Evolutionary conservation across 2,113 vertebrate species (phyloP), one percentile per base, ranked within the genome.

Genomic region (Ctenomys sociabilis): DNA sequence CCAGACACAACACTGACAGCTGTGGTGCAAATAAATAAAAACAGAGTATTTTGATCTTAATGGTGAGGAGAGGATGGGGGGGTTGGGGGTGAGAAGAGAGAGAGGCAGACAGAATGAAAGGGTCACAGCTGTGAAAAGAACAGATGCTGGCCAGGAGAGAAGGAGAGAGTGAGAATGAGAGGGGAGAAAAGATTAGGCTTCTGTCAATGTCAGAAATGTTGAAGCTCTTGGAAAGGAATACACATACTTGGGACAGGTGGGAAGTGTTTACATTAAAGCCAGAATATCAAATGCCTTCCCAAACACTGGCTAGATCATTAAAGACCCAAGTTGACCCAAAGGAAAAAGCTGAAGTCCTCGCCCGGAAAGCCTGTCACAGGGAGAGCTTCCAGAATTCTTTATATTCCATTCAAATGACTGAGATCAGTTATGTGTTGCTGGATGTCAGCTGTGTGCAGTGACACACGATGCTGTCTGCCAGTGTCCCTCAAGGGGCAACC

Each of bases 1-100:
- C 99, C 99, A 99, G 99, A 99, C 99, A 99, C 99, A 99, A 99
- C 99, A 99, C 98, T 98, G 99, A 99, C 99, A 99, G 99, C 99
- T 99, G 99, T 97, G 97, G 97, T 87, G 98, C 97, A 98, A 98
- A 99, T 99, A 99, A 99, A 99, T 99, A 99, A 99, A 99, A 99
- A 99, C 99, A 98, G 98, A 98, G 98, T 98, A 99, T 99, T 98
- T 98, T 98, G 98, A 98, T 98, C 98, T 96, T 95, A 95, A 96
- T 96, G n/a, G 73, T 85, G 97, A 96, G 95, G 96, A 73, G 94
- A 85, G 97, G 54, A 87, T 95, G 45, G 97, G 80, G 96, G 85
- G 43, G 88, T 61, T 91, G 97, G 78, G 97, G 84, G 81, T 13
- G 66, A 95, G 96, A 93, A 92, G 89, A 96, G 89, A 97, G 97